Conservation (phyloP, 2,888 invertebrate species). For the Zeuzera pyrina region DNA sequence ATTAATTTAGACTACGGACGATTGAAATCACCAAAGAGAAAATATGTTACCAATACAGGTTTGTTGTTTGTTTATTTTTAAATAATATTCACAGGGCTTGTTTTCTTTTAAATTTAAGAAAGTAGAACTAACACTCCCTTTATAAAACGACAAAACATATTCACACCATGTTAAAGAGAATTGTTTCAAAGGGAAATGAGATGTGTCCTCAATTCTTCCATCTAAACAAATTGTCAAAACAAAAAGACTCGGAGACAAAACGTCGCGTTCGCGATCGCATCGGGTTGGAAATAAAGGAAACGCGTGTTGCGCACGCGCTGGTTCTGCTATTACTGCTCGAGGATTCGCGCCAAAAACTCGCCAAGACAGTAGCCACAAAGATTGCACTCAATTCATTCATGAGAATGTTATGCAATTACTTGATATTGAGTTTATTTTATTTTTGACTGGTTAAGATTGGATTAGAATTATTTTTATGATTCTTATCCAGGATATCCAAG, state of each 20-base stretch:
- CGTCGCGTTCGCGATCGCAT: constrained; percentile 63
- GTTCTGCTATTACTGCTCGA: constrained; percentile 50
- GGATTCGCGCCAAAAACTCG: constrained; percentile 63
- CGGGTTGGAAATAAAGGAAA: constrained; percentile 37
- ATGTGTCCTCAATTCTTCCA: constrained; percentile 65
- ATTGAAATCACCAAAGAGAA: not conserved
- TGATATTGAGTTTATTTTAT: constrained; percentile 32
- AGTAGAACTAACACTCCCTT: constrained; percentile 67
- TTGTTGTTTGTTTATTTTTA: not conserved
- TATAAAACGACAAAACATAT: constrained; percentile 56
- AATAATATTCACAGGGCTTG: not conserved
- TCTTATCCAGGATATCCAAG: too few relatives aligned
- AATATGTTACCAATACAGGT: not conserved
- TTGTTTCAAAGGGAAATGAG: constrained; percentile 56
- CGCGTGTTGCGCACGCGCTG: constrained; percentile 68
- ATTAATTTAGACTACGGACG: not conserved
- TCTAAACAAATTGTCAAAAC: constrained; percentile 49
- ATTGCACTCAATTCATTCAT: constrained; percentile 52
- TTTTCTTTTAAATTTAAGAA: constrained; percentile 33
- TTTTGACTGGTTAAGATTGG: constrained; percentile 30
- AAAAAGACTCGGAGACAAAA: constrained; percentile 58
- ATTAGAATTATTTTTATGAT: too few relatives aligned
- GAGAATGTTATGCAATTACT: constrained; percentile 47
- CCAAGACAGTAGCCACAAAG: constrained; percentile 39
- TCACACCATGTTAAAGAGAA: constrained; percentile 61